Evolutionary conservation across 2,888 invertebrate genomes (phyloP).

Genomic region (Yponomeuta plumbellus): DNA sequence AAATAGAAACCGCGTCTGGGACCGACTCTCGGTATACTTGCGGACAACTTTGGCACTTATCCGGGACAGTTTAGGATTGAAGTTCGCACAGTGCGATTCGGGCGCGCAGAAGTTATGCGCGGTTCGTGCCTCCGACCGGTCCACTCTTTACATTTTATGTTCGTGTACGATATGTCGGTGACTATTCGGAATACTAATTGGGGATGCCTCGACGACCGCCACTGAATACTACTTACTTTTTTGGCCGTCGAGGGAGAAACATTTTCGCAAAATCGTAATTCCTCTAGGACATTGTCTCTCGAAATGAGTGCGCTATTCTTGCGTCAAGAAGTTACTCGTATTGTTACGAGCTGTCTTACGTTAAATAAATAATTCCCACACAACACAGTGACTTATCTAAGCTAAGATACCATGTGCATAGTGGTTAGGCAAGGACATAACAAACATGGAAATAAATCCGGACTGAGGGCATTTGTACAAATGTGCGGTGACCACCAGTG

Average conservation of each 20-base stretch:
- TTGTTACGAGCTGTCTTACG: not conserved
- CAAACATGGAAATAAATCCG: no score
- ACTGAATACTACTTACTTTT: conserved; percentile 52
- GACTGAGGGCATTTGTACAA: no score
- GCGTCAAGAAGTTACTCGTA: not conserved
- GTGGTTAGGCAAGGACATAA: no score
- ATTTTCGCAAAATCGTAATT: conserved; percentile 10
- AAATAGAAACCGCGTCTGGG: conserved; percentile 69
- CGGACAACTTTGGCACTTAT: conserved; percentile 63
- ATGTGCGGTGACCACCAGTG: no score
- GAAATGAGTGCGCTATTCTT: not conserved
- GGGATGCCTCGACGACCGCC: conserved; percentile 51
- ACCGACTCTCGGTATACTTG: conserved; percentile 46
- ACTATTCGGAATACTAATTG: conserved; percentile 76
- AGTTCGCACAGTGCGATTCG: conserved; percentile 45
- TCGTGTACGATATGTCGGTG: conserved; percentile 70
- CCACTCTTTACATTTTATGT: conserved; percentile 74
- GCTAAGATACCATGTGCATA: no score
- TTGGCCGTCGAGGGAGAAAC: conserved; percentile 10
- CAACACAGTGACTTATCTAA: no score
- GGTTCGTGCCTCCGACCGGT: conserved; percentile 69
- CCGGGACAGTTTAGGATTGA: conserved; percentile 53
- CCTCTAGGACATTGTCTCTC: not conserved
- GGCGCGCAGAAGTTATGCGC: conserved; percentile 62
- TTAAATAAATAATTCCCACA: no score